These are phyloP conservation scores for Sesia apiformis DNA, from an alignment of 2,888 invertebrate species.

Conservation along the genomic window DNA sequence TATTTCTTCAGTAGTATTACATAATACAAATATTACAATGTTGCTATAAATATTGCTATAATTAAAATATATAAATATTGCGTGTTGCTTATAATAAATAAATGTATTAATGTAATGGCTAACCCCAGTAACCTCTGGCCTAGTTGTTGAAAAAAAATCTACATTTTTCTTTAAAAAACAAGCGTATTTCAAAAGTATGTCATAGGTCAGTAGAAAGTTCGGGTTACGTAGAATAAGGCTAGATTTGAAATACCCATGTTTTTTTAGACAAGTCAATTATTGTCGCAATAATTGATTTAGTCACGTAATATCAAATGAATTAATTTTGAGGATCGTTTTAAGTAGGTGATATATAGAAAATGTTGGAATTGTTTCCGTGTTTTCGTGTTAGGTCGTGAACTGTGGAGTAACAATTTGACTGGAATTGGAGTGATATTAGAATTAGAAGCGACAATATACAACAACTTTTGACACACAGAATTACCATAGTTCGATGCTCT, in stretches of 20 bases:
- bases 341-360: not conserved
- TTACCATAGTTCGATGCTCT: not conserved
- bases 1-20: too few species aligned
- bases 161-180: slow-evolving; percentile 47
- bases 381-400: not conserved
- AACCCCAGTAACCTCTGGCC: slow-evolving; percentile 40
- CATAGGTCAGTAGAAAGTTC: slow-evolving; percentile 69
- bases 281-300: not conserved
- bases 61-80: not conserved
- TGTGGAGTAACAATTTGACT: not conserved
- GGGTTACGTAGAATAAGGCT: slow-evolving; percentile 24
- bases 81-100: slow-evolving; percentile 5
- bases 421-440: not conserved
- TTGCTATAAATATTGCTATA: not conserved
- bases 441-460: not conserved
- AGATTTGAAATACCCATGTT: slow-evolving; percentile 8
- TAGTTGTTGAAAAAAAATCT: slow-evolving; percentile 29
- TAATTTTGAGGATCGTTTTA: not conserved
- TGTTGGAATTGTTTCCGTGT: not conserved
- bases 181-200: slow-evolving; percentile 45
- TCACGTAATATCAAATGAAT: not conserved
- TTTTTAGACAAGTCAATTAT: not conserved
- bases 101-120: slow-evolving; percentile 10
- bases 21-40: not conserved
- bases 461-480: not conserved